Evolutionary conservation across 2,797 vertebrate species (phyloP).

Genomic region (Sitta carolinensis): DNA sequence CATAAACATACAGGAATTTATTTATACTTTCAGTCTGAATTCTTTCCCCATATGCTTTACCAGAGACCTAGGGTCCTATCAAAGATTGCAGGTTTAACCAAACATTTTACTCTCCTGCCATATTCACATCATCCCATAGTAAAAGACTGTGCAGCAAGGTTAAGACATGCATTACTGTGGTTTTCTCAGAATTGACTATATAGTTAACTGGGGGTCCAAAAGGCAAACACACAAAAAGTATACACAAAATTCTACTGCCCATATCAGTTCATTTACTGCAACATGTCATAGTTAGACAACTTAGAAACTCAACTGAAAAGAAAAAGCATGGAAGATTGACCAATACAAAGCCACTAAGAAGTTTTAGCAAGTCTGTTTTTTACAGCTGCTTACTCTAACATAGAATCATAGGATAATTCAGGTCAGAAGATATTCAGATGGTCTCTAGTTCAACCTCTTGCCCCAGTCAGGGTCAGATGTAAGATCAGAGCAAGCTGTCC

Average conservation of each 20-base stretch:
- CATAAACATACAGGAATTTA: not conserved
- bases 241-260: not conserved
- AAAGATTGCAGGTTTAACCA: not conserved
- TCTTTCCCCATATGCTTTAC: not conserved
- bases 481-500: not conserved
- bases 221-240: not conserved
- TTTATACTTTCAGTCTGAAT: not conserved
- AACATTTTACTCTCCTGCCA: not conserved
- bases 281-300: not conserved
- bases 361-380: not conserved
- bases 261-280: not conserved
- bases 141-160: not conserved
- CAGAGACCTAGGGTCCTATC: not conserved
- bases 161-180: not conserved
- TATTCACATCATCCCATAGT: not conserved
- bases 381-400: not conserved
- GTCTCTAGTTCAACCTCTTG: not conserved
- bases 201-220: not conserved
- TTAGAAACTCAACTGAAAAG: not conserved
- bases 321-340: not conserved
- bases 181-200: not conserved
- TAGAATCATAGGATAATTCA: not conserved
- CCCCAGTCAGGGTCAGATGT: not conserved
- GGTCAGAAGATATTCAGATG: not conserved
- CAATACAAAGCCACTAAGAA: not conserved